Base-by-base conservation (phyloP, 2,113 vertebrate genomes). In the Machaerirhynchus nigripectus region DNA sequence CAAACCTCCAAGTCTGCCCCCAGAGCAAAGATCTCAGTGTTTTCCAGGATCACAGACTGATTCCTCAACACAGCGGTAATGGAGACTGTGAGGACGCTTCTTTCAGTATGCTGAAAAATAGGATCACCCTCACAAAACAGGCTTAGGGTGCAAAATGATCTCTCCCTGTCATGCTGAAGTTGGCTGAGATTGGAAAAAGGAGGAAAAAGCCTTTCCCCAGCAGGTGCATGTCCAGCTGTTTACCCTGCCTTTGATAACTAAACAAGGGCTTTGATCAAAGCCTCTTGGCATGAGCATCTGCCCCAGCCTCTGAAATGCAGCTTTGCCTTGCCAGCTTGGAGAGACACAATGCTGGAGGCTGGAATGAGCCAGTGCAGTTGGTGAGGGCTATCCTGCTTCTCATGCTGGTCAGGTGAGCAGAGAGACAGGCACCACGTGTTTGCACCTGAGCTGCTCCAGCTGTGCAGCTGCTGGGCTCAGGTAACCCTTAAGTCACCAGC, bases 231-330 rank as follows among this genome's bases (percentile, higher is more conserved):
- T 73, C 90, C 88, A 77, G 55, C 59, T 90, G n/a, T 77, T 97
- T 95, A 59, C 44, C 22, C 82, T 57, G 55, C 37, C 23, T 95
- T 74, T 68, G 89, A 64, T 56, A 81, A 68, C 39, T 81, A 47
- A 84, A 73, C 49, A 64, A 77, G 39, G 39, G 39, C 64, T 95
- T 88, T 84, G 55, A 81, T 80, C 60, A 80, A 84, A 96, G 56
- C 39, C 0, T 1, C n/a, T 84, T 37, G 73, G 47, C 73, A 52
- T 14, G 17, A 90, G 13, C 49, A 52, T 81, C 47, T 9, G 1
- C 46, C 42, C 59, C 23, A 50, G 42, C 24, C 67, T 84, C 60
- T 78, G 65, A 89, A 92, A 71, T 6, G 16, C 56, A 91, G 17
- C 10, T 84, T 52, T 68, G 42, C 65, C 44, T 70, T 75, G 44